Base-by-base conservation (phyloP, 37 sponge, comb jelly and placozoan species). In the Cladorhizidae sp. region DNA sequence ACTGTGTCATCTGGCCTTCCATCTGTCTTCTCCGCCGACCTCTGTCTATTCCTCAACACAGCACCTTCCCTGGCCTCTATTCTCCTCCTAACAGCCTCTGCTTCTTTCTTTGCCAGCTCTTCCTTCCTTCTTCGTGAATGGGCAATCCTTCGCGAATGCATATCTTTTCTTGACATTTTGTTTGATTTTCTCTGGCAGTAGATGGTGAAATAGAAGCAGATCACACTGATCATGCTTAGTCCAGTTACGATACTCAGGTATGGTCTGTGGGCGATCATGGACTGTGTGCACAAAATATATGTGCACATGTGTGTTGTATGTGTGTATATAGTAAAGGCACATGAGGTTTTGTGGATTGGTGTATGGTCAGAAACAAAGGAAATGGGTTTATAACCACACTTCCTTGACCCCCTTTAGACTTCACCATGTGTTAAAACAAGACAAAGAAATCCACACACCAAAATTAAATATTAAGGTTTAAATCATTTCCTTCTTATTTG, bases 241-340 rank as follows among this genome's bases (percentile, higher is more conserved):
- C 32, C 51, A 45, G 74, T 40, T 14, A 21, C 50, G 7, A 61
- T 23, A 42, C 73, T 65, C 50, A 82, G 73, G 38, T 25, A 41
- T 17, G 83, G 83, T 11, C 64, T 58, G 35, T 82, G 64, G 64
- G 51, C 62, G 31, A 73, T 73, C 83, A 82, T 82, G 23, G 65
- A 38, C 83, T 82, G 22, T 26, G 74, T 21, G 64, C 5, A 0
- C 3, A 32, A 33, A 41, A 35, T 2, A n/a, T n/a, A n/a, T n/a
- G n/a, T n/a, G n/a, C n/a, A n/a, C n/a, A n/a, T n/a, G n/a, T n/a
- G n/a, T n/a, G n/a, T n/a, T n/a, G 25, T 29, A 17, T 61, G 62
- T 6, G 62, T 61, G 62, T 12, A 61, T 17, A 61, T 15, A 61
- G 29, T 12, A 61, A 23, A 29, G 29, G 6, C 5, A 28, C 29